Conservation (phyloP, 2,888 invertebrate genomes). For the Lobophora halterata region DNA sequence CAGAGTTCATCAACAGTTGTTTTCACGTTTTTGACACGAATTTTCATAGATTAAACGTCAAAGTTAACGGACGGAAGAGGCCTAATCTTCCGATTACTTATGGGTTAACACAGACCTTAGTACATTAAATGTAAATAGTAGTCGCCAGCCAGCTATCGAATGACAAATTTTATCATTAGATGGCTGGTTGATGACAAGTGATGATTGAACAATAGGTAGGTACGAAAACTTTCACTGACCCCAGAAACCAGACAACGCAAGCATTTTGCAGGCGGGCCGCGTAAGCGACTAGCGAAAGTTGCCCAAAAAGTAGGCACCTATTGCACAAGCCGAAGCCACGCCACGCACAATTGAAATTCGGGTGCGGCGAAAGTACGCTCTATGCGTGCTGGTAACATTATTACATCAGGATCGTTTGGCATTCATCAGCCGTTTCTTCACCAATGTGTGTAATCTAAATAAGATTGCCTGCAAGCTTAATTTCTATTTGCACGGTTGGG, state of each 20-base stretch:
- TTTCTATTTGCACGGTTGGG: conserved; percentile 20
- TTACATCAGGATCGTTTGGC: conserved; percentile 41
- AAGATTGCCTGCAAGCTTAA: conserved; percentile 12
- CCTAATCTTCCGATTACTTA: too few relatives aligned
- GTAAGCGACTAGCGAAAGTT: conserved; percentile 77
- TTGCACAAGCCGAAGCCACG: conserved; percentile 73
- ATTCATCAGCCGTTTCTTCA: conserved; percentile 34
- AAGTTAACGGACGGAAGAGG: too few relatives aligned
- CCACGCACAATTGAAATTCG: conserved; percentile 74
- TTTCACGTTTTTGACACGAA: too few relatives aligned
- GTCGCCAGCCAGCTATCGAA: too few relatives aligned
- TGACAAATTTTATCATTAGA: too few relatives aligned
- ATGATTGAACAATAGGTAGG: conserved; percentile 52
- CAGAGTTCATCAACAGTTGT: too few relatives aligned
- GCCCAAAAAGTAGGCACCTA: conserved; percentile 66
- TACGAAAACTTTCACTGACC: conserved; percentile 74
- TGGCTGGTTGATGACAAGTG: conserved; percentile 27
- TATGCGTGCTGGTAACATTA: conserved; percentile 50
- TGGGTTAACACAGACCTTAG: too few relatives aligned
- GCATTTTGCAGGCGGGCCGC: conserved; percentile 72
- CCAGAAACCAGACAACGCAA: conserved; percentile 67
- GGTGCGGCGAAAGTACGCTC: conserved; percentile 72
- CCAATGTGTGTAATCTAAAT: conserved; percentile 19
- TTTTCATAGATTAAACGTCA: too few relatives aligned
- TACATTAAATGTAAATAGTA: too few relatives aligned